Base-by-base conservation (phyloP, 2,888 invertebrate genomes). In the Epirrita christyi region DNA sequence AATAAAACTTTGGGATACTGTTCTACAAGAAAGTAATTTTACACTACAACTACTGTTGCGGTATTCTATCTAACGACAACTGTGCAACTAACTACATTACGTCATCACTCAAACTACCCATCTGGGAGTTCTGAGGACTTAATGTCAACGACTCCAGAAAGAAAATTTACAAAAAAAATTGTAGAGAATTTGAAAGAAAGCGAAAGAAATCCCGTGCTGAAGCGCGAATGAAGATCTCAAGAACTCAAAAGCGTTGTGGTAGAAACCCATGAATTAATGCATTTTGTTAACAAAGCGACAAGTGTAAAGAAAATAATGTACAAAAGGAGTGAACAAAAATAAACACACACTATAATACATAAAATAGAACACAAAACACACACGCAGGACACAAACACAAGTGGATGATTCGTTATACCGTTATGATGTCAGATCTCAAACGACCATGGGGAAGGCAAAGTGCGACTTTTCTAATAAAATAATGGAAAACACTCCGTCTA, bases 101-200 rank as follows among this genome's bases (percentile, higher is more conserved):
- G 38, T 56, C 42, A 52, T 52, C 43, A 29, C 32, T 34, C 32
- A 11, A 37, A 10, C 48, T 27, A 48, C 32, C 15, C 5, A 21
- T 66, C 48, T 70, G 88, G 87, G 88, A 89, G 85, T 66, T 81
- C 62, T 85, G 86, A 82, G 88, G 86, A 80, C 88, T 89, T 87
- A 90, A 88, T 67, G 79, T 85, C 89, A 88, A 80, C 64, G 84
- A 87, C 85, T 85, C 85, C 81, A 64, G 66, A 66, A 50, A 57
- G 55, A 59, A 59, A 38, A 52, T 45, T 10, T 51, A 54, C 53
- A 50, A 9, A 46, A 27, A 52, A 60, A 40, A 54, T 57, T 59
- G 41, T 58, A 41, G 42, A 67, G 6, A 64, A 63, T 52, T 36
- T 36, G 50, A 48, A 52, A 52, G 44, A 51, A 71, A 70, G 70